Base-by-base conservation (phyloP, 2,113 vertebrate species). In the Pteropus alecto region DNA sequence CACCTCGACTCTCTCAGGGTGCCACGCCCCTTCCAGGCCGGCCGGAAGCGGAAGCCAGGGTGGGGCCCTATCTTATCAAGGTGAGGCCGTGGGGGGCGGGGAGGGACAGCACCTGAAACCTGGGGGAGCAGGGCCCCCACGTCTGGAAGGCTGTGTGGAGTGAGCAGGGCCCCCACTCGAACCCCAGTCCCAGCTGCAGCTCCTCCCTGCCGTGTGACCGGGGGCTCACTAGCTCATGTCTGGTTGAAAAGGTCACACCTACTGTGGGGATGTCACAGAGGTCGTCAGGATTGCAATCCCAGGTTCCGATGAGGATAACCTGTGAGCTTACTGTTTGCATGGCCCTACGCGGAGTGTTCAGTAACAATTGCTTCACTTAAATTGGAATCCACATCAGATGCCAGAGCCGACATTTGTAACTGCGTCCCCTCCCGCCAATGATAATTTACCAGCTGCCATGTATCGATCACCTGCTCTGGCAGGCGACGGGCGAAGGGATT, bases 221-320 rank as follows among this genome's bases (percentile, higher is more conserved):
- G n/a, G 60, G n/a, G 14, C 79, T 2, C 30, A 6, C 9, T 15
- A 16, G 14, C 16, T 33, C 21, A 5, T 11, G 1, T 6, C 51
- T 1, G 33, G 2, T 0, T 2, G 24, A n/a, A 22, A 3, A 0
- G 46, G 33, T 51, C n/a, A 18, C 9, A 3, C 3, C 7, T 5
- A 35, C 3, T 3, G 0, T 8, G 2, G 28, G 11, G 14, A 26
- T 0, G 58, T 16, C 0, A 0, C 5, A 0, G 33, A 70, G 28
- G 71, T 3, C 24, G 5, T 6, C 41, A 51, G 48, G 48, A 15
- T 3, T 4, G 48, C 48, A 51, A 51, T 13, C 3, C 48, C 48
- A 14, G 48, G 48, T 4, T 14, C 48, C 10, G 1, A 18, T 0
- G 35, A 16, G 0, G 9, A 24, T 1, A 13, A 1, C 16, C 0